Evolutionary conservation across 2,888 invertebrate genomes (phyloP).

Genomic region (Drosophila subquinaria): DNA sequence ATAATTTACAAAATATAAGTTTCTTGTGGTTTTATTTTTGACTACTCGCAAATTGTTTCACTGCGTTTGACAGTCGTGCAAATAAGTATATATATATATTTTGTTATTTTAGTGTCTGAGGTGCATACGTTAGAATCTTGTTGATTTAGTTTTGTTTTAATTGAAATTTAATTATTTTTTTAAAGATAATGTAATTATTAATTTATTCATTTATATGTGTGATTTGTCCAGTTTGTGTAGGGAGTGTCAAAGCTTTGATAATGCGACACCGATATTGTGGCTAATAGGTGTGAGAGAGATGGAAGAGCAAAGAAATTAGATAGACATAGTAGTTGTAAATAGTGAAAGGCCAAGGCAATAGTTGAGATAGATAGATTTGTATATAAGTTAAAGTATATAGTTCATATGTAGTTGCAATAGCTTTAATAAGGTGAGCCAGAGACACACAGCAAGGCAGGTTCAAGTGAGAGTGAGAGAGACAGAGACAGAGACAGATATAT

Average conservation of each 20-base stretch:
- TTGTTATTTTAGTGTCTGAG: constrained; percentile 24
- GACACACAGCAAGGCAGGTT: constrained; percentile 56
- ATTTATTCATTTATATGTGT: constrained; percentile 60
- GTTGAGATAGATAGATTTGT: background rate
- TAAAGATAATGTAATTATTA: constrained; percentile 18
- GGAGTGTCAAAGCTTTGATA: constrained; percentile 85
- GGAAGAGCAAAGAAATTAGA: constrained; percentile 68
- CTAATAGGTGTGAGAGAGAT: constrained; percentile 76
- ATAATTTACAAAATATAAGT: constrained; percentile 51
- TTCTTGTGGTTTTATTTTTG: constrained; percentile 26
- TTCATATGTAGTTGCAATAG: constrained; percentile 30
- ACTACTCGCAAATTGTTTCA: constrained; percentile 9
- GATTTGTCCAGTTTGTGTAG: constrained; percentile 84
- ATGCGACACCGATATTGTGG: constrained; percentile 85
- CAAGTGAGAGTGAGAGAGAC: constrained; percentile 13
- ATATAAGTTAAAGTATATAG: background rate
- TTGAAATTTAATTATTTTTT: constrained; percentile 40
- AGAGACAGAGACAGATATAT: constrained; percentile 25
- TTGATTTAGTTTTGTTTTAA: constrained; percentile 27
- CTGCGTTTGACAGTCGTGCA: constrained; percentile 47
- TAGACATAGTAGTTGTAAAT: constrained; percentile 42
- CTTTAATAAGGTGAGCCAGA: constrained; percentile 36
- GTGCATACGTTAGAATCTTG: constrained; percentile 36
- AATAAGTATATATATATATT: constrained; percentile 3
- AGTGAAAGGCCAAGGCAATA: constrained; percentile 26